Percentiles rank a stretch among this genome's conserved stretches.
These are phyloP conservation scores for Etheostoma nigrum DNA, from an alignment of 2,797 vertebrate species.

Conservation along the genomic window DNA sequence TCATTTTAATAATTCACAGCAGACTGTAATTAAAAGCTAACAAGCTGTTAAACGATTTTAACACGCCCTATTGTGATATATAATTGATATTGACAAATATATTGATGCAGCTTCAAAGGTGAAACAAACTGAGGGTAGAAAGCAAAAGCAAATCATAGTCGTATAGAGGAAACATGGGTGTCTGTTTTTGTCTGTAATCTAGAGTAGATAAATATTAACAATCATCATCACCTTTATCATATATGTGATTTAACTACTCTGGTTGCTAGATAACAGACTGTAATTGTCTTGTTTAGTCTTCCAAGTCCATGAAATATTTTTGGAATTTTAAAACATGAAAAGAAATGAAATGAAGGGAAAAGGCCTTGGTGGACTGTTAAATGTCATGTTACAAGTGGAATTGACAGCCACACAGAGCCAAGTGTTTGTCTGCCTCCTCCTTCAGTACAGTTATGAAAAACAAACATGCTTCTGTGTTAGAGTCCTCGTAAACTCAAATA, in stretches of 20 bases:
- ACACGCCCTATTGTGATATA: not conserved
- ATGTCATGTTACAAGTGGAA: conserved; percentile 1
- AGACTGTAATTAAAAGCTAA: conserved; percentile 4
- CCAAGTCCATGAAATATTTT: not conserved
- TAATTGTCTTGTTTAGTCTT: not conserved
- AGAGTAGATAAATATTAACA: not conserved
- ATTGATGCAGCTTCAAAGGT: not conserved
- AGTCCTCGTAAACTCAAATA: not conserved
- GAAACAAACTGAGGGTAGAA: not conserved
- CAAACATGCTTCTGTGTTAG: not conserved
- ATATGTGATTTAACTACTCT: not conserved
- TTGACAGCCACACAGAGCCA: not conserved
- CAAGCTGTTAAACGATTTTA: not conserved
- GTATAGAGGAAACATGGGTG: not conserved
- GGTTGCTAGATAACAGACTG: too few relatives aligned
- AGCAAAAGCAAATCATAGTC: not conserved
- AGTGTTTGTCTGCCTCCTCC: not conserved
- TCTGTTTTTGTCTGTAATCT: not conserved
- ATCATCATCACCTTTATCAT: not conserved
- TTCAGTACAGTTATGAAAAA: not conserved
- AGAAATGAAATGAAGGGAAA: not conserved
- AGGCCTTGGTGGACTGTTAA: not conserved
- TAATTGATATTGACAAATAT: not conserved
- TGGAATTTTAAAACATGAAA: not conserved
- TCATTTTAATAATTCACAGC: not conserved